Evolutionary conservation across 2,888 invertebrate genomes (phyloP).

Genomic region (Brenthis hecate): DNA sequence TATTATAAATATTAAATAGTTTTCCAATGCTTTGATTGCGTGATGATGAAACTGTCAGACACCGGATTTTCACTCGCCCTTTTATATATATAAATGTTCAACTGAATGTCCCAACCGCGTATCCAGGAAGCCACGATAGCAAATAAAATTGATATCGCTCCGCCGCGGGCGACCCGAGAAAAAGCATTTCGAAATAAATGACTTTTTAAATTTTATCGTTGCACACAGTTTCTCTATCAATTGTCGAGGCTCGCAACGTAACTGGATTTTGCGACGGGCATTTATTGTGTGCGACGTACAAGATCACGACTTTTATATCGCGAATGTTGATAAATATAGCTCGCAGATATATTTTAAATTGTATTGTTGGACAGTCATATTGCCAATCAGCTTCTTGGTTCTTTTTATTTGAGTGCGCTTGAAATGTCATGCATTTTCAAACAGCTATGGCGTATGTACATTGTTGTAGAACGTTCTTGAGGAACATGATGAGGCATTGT

Average conservation of each 20-base stretch:
- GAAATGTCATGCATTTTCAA: slow-evolving; percentile 22
- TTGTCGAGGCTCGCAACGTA: slow-evolving; percentile 78
- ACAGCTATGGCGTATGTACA: neutral
- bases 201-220: slow-evolving; percentile 83
- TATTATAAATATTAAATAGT: too few relatives aligned
- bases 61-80: neutral
- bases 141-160: slow-evolving; percentile 81
- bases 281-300: slow-evolving; percentile 77
- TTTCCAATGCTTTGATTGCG: neutral
- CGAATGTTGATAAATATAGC: slow-evolving; percentile 59
- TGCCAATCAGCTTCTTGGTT: slow-evolving; percentile 30
- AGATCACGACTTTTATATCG: slow-evolving; percentile 72
- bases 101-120: slow-evolving; percentile 38
- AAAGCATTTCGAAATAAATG: slow-evolving; percentile 82
- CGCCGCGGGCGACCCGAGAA: slow-evolving; percentile 78
- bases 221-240: slow-evolving; percentile 83
- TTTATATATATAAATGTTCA: slow-evolving; percentile 38
- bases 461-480: slow-evolving; percentile 21
- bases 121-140: slow-evolving; percentile 69
- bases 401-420: slow-evolving; percentile 20
- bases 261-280: slow-evolving; percentile 77
- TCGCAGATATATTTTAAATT: slow-evolving; percentile 48
- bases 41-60: neutral
- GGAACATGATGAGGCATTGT: slow-evolving; percentile 24
- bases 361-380: slow-evolving; percentile 43